Evolutionary conservation across 2,113 vertebrate species (phyloP).

Genomic region (Eidolon helvum): DNA sequence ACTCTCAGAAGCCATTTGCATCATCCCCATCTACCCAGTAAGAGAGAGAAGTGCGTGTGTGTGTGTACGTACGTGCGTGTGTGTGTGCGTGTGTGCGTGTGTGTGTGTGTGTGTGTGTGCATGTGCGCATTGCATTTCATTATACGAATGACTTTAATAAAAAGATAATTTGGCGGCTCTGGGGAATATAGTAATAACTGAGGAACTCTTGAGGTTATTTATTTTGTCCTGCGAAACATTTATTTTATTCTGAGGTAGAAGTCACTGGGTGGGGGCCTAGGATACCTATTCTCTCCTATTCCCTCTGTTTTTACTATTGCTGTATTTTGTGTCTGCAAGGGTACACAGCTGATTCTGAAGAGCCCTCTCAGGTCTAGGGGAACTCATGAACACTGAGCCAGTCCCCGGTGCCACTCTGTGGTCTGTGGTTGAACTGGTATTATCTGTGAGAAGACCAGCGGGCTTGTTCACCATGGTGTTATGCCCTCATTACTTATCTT

Average conservation of each 20-base stretch:
- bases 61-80: too few relatives aligned
- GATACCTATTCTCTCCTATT: background rate
- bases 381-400: background rate
- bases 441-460: background rate
- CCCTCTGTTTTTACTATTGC: background rate
- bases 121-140: background rate
- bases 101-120: too few relatives aligned
- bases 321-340: background rate
- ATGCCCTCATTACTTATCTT: background rate
- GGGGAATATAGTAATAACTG: background rate
- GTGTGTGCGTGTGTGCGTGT: too few relatives aligned
- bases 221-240: background rate
- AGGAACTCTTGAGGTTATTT: background rate
- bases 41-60: background rate
- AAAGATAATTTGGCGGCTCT: background rate
- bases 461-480: background rate
- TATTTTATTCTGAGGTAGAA: background rate
- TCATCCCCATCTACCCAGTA: background rate
- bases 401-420: background rate
- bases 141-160: background rate
- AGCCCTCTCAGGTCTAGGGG: background rate
- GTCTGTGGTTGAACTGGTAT: background rate
- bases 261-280: background rate
- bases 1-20: background rate
- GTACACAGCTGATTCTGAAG: background rate